Base-by-base conservation (phyloP, 2,113 vertebrate genomes). In the Danionella cerebrum region DNA sequence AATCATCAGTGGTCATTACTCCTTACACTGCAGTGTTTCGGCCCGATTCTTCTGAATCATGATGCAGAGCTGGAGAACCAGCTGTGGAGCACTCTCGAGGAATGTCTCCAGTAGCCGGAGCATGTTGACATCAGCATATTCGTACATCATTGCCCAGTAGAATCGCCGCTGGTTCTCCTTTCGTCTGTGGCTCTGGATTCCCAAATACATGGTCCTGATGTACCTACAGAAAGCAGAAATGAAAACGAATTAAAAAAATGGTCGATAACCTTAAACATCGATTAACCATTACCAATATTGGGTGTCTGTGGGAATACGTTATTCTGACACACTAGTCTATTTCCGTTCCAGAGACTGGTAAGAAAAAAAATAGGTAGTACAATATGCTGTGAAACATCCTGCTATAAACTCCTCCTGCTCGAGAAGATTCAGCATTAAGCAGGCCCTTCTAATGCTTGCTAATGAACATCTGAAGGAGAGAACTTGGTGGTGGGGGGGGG, bases 51-150 rank as follows among this genome's bases (percentile, higher is more conserved):
- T 96, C 90, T 99, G 96, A 89, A 99, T 94, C 95, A 99, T 99
- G 88, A 99, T 98, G 94, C 92, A 99, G 89, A 98, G 93, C 91
- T 98, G 96, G 88, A 99, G 94, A 90, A 98, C 96, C 92, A 99
- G 91, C 91, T 99, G 96, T 75, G 96, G 96, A 70, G 95, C 96
- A 63, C 95, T 97, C 89, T 98, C 95, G 38, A 99, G 91, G 87
- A 99, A 99, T 31, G 94, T 94, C 84, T 98, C 96, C 59, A 99
- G 90, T 86, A 98, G 92, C 82, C 95, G 93, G 85, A 99, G 85
- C 92, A 98, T 98, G 90, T 95, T 98, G 72, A 98, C 94, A 67
- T 99, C 96, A 79, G 96, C 96, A 83, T 97, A 98, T 88, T 99
- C 96, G 3, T 95, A 98, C 95, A 98, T 96, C 96, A 99, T 98